Base-by-base conservation (phyloP, 2,888 invertebrate genomes). In the Pheosia tremula region DNA sequence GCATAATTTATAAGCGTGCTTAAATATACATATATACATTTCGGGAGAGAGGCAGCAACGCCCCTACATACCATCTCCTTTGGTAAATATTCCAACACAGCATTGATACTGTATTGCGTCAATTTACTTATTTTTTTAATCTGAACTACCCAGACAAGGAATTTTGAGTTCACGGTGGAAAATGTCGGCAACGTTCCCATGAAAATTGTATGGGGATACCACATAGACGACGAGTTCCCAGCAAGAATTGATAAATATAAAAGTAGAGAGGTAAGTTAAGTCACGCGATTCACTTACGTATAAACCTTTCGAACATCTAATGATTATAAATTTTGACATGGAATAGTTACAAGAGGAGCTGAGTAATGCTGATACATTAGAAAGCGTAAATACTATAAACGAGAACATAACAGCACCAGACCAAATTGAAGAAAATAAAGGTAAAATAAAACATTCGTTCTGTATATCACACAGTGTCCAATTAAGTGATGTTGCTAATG, bases 201-300 rank as follows among this genome's bases (percentile, higher is more conserved):
- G 82, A 93, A 91, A 83, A 81, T 91, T 45, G 58, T 71, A 0
- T 93, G 92, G 92, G 83, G 66, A 66, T 92, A 93, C 73, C 73
- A 82, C 60, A 85, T 93, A 49, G 92, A 92, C 47, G 91, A 92
- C 47, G 89, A 88, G 65, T 92, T 87, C 71, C 93, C 93, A 2
- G 71, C 81, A 38, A 85, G 89, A 72, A 84, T 87, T 59, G 90
- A 90, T 68, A 89, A 87, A 75, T 59, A 75, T 24, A 58, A 53
- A 47, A 37, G 58, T 10, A 77, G 72, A 67, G 69, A 77, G 68
- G 74, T 77, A 61, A 62, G 72, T 69, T 11, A n/a, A 4, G 11
- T 47, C 4, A 4, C n/a, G 47, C 10, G n/a, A 47, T 47, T 11
- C 4, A 47, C 8, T 0, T 47, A 47, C 11, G n/a, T 11, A n/a